phyloP scores from a whole-genome alignment of 1,140 invertebrate genomes.

The Colletes gigas region DNA sequence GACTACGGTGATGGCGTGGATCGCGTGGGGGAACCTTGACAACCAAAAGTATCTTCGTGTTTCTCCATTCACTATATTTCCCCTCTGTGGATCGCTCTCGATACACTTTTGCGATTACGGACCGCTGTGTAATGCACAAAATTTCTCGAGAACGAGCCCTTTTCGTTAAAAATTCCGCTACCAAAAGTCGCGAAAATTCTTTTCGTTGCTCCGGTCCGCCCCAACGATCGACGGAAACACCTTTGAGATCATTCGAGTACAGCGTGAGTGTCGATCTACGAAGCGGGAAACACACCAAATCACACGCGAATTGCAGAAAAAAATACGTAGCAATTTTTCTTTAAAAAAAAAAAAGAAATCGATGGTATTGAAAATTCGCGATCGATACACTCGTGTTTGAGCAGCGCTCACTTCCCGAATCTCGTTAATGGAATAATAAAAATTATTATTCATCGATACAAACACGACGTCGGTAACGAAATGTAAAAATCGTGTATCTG shows the following conservation, averaged over 20 bases:
- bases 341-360: too few relatives aligned
- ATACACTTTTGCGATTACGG: constrained; percentile 72
- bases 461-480: too few relatives aligned
- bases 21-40: neutral
- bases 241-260: constrained; percentile 43
- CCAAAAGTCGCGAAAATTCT: constrained; percentile 2
- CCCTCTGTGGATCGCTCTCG: constrained; percentile 5
- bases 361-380: too few relatives aligned
- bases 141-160: constrained; percentile 63
- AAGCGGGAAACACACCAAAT: constrained; percentile 26
- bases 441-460: too few relatives aligned
- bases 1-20: constrained; percentile 5
- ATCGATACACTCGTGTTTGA: too few relatives aligned
- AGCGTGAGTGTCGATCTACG: neutral
- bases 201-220: neutral
- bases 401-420: too few relatives aligned
- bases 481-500: too few relatives aligned
- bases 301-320: neutral
- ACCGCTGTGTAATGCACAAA: constrained; percentile 72
- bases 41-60: neutral
- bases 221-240: neutral
- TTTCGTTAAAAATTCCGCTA: neutral
- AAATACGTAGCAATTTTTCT: too few relatives aligned
- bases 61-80: too few relatives aligned
- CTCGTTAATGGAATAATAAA: too few relatives aligned